Percentiles rank a stretch among this genome's conserved stretches.
These are phyloP conservation scores for Xiphophorus hellerii DNA, from an alignment of 2,113 vertebrate genomes.

Conservation along the genomic window DNA sequence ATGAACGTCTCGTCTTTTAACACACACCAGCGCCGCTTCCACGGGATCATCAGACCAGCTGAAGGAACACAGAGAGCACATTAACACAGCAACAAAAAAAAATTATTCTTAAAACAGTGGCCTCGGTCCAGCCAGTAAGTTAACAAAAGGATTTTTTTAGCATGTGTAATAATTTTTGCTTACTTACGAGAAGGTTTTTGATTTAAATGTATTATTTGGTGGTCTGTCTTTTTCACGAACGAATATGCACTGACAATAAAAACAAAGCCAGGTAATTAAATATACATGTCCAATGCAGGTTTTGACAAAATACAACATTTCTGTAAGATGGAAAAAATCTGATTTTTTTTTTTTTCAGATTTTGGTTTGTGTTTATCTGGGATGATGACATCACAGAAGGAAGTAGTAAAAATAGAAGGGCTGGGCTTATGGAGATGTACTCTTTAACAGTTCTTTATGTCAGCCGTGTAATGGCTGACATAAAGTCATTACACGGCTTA, in stretches of 20 bases:
- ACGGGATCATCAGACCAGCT: conserved; percentile 92
- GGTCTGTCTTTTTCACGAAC: too few species aligned
- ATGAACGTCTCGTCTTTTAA: conserved; percentile 94
- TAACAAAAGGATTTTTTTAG: neutral
- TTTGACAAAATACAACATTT: neutral
- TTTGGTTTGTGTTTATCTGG: neutral
- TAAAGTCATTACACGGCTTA: too few species aligned
- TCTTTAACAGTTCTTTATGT: too few species aligned
- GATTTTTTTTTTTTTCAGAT: too few species aligned
- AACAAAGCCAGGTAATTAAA: neutral
- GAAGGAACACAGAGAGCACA: neutral
- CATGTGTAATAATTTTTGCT: neutral
- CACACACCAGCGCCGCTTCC: conserved; percentile 92
- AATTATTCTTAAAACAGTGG: neutral
- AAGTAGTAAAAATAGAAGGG: too few species aligned
- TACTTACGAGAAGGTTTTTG: neutral
- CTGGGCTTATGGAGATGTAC: too few species aligned
- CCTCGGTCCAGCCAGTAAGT: neutral
- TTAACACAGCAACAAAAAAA: neutral
- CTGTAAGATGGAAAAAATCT: neutral
- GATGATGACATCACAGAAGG: too few species aligned
- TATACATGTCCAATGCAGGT: neutral
- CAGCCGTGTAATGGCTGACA: too few species aligned
- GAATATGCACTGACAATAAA: too few species aligned
- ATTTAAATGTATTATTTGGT: too few species aligned